Base-by-base conservation (phyloP, 2,113 vertebrate genomes). In the Lucifuga dentata region DNA sequence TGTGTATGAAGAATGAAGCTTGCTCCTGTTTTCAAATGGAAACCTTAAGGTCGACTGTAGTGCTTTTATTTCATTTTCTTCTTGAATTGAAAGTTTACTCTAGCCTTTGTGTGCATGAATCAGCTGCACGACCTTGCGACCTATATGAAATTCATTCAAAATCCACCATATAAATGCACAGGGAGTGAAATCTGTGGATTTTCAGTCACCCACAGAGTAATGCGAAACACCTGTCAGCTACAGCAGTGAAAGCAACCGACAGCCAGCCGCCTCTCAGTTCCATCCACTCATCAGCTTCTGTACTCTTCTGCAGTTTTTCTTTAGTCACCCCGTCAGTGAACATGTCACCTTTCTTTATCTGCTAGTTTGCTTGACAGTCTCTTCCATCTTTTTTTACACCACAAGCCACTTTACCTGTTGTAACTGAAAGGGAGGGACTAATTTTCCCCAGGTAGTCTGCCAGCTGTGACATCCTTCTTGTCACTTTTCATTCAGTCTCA, bases 171-270 rank as follows among this genome's bases (percentile, higher is more conserved):
- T 67, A 53, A 62, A 78, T 48, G 61, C 32, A n/a, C 24, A 72
- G 67, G 51, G 35, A 9, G 65, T 17, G 10, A 23, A 44, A 21
- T 11, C 40, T 50, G 10, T 44, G 45, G 74, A n/a, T 59, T 78
- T 68, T 40, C 46, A 52, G 57, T 66, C 52, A 57, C 48, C 68
- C 43, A 24, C 67, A 26, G 57, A 67, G 59, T 80, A 86, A 84
- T 87, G 80, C 75, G 72, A 87, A 86, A 80, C 81, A 83, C 86
- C 80, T 80, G 82, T 83, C 84, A 83, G 50, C 76, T 56, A 51
- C 32, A 21, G 63, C 45, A 9, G 50, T 19, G 57, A 60, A 52
- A 59, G 81, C 69, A 56, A 63, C 73, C 78, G 73, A 75, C 80
- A 87, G 68, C 73, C 38, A 20, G 65, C 65, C 70, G 23, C 29